Conservation (phyloP, 2,797 vertebrate genomes). For the Sebastes hubbsi region DNA sequence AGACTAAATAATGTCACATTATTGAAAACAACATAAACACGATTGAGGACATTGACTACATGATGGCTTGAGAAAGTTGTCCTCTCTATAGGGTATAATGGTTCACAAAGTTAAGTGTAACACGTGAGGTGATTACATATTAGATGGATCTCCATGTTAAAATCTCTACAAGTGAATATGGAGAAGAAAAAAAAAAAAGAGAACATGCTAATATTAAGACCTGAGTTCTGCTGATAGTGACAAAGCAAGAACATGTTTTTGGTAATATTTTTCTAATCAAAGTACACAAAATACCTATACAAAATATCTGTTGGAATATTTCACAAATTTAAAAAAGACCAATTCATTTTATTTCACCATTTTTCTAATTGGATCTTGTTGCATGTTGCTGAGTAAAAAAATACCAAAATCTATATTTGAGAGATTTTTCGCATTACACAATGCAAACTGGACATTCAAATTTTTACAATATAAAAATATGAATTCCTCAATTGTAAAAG, state of each 20-base stretch:
- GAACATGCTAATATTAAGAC: neutral
- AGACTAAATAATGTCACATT: neutral
- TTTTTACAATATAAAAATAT: slow-evolving; percentile 26
- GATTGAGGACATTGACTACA: neutral
- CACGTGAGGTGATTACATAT: neutral
- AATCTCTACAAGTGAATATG: neutral
- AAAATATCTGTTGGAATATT: neutral
- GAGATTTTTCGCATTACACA: neutral
- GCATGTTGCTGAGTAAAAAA: neutral
- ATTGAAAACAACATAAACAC: neutral
- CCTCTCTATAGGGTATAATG: neutral
- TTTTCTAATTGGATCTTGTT: neutral
- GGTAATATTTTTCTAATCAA: neutral
- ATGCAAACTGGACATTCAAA: slow-evolving; percentile 8
- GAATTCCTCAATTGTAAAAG: neutral
- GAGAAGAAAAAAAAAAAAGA: neutral
- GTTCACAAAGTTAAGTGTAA: neutral
- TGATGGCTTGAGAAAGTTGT: neutral
- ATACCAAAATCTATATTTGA: neutral
- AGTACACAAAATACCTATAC: neutral
- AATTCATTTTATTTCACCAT: neutral
- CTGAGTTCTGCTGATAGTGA: slow-evolving; percentile 20
- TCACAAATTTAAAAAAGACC: neutral
- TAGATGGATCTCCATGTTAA: neutral
- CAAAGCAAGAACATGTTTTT: slow-evolving; percentile 7